Evolutionary conservation across 2,113 vertebrate species (phyloP), one percentile per base, ranked within the genome.

Genomic region (Tachysurus fulvidraco): DNA sequence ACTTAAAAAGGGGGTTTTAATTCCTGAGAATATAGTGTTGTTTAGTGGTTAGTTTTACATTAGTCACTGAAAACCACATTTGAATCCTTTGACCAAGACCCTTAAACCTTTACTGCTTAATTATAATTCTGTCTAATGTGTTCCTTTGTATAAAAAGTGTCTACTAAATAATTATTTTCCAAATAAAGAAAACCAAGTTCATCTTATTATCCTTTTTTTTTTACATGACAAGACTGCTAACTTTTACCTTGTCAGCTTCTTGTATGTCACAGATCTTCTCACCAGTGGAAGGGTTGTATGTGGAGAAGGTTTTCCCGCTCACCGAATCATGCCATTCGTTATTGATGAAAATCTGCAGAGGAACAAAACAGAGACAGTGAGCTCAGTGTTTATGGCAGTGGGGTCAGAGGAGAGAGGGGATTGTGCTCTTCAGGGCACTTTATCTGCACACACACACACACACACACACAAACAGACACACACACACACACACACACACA

Each of bases 301-400:
- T 94, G 11, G 97, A 94, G 91, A 99, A 99, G 25, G 95, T 94
- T 91, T 96, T 96, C 41, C 97, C 97, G 25, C 96, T 98, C 86
- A 97, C 96, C 5, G 98, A 99, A 93, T 96, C 96, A 73, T 98
- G 98, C 98, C 98, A 99, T 90, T 99, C 98, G 16, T 99, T 99
- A 93, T 99, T 99, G 91, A 99, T 99, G 91, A 99, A 99, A 91
- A 99, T 97, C 98, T 99, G 92, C 44, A 46, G 46, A 54, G 57
- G 36, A 25, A 76, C 57, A 36, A 76, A 55, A 65, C 17, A 89
- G 59, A 90, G 59, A 64, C 11, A 55, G 36, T 57, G 17, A 64
- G 88, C 52, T 69, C 52, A 74, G 14, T 54, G 85, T 89, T 90
- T n/a, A 88, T 2, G 71, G 57, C 17, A 67, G 36, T 30, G 16